phyloP scores from a whole-genome alignment of 2,888 invertebrate genomes.

The Napeogenes sylphis region DNA sequence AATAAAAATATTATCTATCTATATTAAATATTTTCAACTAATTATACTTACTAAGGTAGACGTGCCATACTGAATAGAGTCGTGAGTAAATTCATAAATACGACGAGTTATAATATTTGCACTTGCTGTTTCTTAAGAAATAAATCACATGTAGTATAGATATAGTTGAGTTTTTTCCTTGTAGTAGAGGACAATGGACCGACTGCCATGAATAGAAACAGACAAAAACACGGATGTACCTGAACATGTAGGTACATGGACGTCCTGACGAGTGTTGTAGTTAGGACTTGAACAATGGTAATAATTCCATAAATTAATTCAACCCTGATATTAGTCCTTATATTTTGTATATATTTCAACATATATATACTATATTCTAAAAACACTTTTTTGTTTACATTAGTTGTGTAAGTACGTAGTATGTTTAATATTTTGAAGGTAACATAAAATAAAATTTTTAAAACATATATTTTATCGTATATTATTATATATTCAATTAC shows the following conservation, averaged over 20 bases:
- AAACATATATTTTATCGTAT: too few relatives aligned
- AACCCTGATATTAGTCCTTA: background rate
- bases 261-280: constrained; percentile 20
- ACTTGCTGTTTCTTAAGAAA: background rate
- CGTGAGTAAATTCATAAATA: too few relatives aligned
- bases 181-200: constrained; percentile 52
- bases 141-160: background rate
- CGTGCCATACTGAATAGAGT: too few relatives aligned
- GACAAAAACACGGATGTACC: constrained; percentile 60
- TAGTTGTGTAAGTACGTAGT: too few relatives aligned
- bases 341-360: background rate
- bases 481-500: background rate
- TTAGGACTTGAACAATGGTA: constrained; percentile 11
- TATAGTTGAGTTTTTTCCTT: constrained; percentile 26
- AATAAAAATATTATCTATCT: too few relatives aligned
- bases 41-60: too few relatives aligned
- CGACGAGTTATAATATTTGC: background rate
- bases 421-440: too few relatives aligned
- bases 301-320: background rate
- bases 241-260: constrained; percentile 28
- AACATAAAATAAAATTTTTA: too few relatives aligned
- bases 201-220: constrained; percentile 44
- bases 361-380: background rate
- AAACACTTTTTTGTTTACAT: too few relatives aligned
- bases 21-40: too few relatives aligned